A percentile compares a stretch with the other conserved stretches of the same genome.
Conservation (phyloP, 2,797 vertebrate species). For the Bothrops alternatus region DNA sequence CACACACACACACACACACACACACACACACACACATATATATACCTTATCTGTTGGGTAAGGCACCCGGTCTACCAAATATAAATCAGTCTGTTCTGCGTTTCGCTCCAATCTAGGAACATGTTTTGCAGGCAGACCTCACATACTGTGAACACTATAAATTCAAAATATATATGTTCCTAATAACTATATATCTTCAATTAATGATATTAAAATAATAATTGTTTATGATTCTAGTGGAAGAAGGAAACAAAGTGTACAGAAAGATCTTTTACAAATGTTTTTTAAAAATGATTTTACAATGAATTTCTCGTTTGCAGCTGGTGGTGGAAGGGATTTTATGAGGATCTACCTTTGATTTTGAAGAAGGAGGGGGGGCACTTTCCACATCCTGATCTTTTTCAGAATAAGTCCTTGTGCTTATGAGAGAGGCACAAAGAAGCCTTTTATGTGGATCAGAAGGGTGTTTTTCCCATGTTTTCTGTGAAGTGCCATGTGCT, state of each 20-base stretch:
- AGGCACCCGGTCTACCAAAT: too few species aligned
- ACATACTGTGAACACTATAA: too few species aligned
- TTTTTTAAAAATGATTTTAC: slow-evolving; percentile 33
- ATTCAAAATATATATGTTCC: too few species aligned
- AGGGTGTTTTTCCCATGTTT: slow-evolving; percentile 73
- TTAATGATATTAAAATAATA: slow-evolving; percentile 52
- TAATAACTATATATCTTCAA: slow-evolving; percentile 39
- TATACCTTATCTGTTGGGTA: too few species aligned
- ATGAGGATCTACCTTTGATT: slow-evolving; percentile 71
- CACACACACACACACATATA: too few species aligned
- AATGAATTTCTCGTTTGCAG: slow-evolving; percentile 67
- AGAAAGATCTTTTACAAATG: slow-evolving; percentile 56
- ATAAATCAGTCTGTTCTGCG: too few species aligned
- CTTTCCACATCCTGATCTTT: slow-evolving; percentile 62
- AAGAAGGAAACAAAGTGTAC: background rate
- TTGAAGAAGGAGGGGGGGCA: slow-evolving; percentile 51
- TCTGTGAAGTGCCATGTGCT: slow-evolving; percentile 73
- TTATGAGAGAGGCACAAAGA: slow-evolving; percentile 72
- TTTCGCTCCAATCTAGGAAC: too few species aligned
- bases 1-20: too few species aligned
- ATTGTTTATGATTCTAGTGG: slow-evolving; percentile 41
- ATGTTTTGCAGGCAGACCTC: too few species aligned
- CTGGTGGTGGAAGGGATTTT: slow-evolving; percentile 44
- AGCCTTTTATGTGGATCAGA: slow-evolving; percentile 74
- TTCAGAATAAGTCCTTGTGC: slow-evolving; percentile 70